Evolutionary conservation across 2,888 invertebrate genomes (phyloP), one percentile per base, ranked within the genome.

Genomic region (Xylota sylvarum): DNA sequence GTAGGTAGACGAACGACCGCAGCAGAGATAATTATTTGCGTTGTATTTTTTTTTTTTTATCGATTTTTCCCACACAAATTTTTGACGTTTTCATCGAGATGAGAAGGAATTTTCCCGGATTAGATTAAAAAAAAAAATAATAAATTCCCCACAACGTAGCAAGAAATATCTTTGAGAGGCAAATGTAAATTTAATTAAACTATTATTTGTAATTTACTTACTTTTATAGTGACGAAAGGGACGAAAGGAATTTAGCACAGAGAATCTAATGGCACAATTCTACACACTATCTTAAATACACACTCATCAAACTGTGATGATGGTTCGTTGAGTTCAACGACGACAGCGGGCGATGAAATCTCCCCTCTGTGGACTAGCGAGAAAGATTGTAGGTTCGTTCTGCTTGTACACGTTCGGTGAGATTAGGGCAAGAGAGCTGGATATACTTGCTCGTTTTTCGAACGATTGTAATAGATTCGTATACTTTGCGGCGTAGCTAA

Each of bases 231-330:
- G 86, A 84, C 86, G 88, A 88, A 89, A 89, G 88, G 89, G 88
- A 88, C 88, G 88, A 89, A 88, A 88, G 86, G 88, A 88, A 88
- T 89, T 88, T 88, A 89, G 88, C 88, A 89, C 89, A 88, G 88
- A 88, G 76, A 87, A 83, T 83, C 81, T 88, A 88, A 89, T 89
- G 88, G 89, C 88, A 88, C 88, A 89, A 88, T 88, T 89, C 89
- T 89, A 89, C 89, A 88, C 89, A 88, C 89, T 89, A 88, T 88
- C 88, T 89, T 88, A 87, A 88, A 88, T 85, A 88, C 83, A 88
- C 88, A 88, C 89, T 88, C 86, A 86, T 86, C 78, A 86, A 77
- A 86, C 77, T 86, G 69, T 43, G 86, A 77, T 77, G 82, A 86
- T 73, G 77, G 69, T 82, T 82, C 82, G 82, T 86, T 86, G 73